phyloP scores from a whole-genome alignment of 2,797 vertebrate genomes.

The Buphagus erythrorhynchus region DNA sequence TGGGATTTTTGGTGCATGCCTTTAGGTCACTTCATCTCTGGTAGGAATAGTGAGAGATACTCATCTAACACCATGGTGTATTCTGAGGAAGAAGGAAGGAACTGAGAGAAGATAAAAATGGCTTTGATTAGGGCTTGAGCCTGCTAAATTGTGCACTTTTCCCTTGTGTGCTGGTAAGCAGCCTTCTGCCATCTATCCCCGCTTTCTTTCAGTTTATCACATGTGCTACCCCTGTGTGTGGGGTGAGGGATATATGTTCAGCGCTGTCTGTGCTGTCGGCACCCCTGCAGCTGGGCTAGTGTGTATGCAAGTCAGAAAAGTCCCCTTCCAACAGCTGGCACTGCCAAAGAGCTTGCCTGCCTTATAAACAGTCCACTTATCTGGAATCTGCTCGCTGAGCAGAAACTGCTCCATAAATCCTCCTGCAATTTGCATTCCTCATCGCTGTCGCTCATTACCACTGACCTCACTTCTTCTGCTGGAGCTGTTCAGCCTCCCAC shows the following conservation, averaged over 20 bases:
- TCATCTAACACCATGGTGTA: neutral
- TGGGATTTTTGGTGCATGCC: neutral
- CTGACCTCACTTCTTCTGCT: slow-evolving; percentile 71
- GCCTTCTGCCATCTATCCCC: neutral
- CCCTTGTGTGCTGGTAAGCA: neutral
- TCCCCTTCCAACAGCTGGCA: slow-evolving; percentile 71
- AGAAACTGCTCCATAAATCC: slow-evolving; percentile 80
- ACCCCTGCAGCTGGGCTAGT: slow-evolving; percentile 14
- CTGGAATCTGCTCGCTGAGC: slow-evolving; percentile 78
- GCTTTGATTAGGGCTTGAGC: neutral
- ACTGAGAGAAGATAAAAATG: neutral
- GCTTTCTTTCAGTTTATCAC: neutral
- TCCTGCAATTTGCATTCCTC: slow-evolving; percentile 76
- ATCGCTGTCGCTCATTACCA: slow-evolving; percentile 64
- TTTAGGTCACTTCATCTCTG: neutral
- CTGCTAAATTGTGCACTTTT: neutral
- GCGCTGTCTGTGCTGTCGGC: neutral
- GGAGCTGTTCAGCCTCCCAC: slow-evolving; percentile 45
- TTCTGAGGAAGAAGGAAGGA: neutral
- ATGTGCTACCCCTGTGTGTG: neutral
- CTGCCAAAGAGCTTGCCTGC: slow-evolving; percentile 69
- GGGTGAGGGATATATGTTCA: neutral
- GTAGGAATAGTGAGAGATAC: neutral
- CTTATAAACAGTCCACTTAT: slow-evolving; percentile 80
- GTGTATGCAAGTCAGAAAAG: slow-evolving; percentile 37